Evolutionary conservation across 23 tunicate genomes (phyloP), one percentile per base, ranked within the genome.

Genomic region (Styela plicata): DNA sequence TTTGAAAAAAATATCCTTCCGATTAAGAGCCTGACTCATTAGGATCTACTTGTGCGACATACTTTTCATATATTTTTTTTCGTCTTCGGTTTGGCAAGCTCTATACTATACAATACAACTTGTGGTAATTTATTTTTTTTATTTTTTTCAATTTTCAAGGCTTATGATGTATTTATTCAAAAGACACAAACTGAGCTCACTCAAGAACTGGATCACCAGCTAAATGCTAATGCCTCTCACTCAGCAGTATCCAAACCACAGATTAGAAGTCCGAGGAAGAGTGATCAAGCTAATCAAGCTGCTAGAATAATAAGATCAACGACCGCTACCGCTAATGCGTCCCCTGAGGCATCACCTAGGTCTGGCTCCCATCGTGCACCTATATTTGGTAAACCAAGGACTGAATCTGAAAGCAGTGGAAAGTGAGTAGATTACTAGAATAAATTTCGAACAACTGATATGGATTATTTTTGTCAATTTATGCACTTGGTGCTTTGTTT

Each of bases 381-480:
- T 22, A 71, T 78, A 2, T 18, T 82, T 2, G 64, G 37, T 3
- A 65, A 83, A 25, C 89, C 85, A 33, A 79, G 86, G 70, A 87
- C 90, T 2, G 97, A 91, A 52, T 91, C 97, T 17, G 97, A 91
- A 63, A 91, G 97, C 63, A 91, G 97, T 76, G 89, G 86, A 25
- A 86, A 89, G 90, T 91, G 27, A 23, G 89, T 83, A 1, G 13
- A n/a, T n/a, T n/a, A n/a, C n/a, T n/a, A n/a, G n/a, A n/a, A n/a
- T n/a, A n/a, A n/a, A n/a, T n/a, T n/a, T n/a, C n/a, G n/a, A n/a
- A n/a, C n/a, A n/a, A n/a, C n/a, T n/a, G n/a, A n/a, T n/a, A n/a
- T n/a, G n/a, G n/a, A n/a, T n/a, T n/a, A n/a, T n/a, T n/a, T n/a
- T n/a, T n/a, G n/a, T n/a, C n/a, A n/a, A n/a, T n/a, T n/a, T n/a